These are phyloP conservation scores for Syrista parreyssii DNA, from an alignment of 2,888 invertebrate genomes.

Conservation along the genomic window DNA sequence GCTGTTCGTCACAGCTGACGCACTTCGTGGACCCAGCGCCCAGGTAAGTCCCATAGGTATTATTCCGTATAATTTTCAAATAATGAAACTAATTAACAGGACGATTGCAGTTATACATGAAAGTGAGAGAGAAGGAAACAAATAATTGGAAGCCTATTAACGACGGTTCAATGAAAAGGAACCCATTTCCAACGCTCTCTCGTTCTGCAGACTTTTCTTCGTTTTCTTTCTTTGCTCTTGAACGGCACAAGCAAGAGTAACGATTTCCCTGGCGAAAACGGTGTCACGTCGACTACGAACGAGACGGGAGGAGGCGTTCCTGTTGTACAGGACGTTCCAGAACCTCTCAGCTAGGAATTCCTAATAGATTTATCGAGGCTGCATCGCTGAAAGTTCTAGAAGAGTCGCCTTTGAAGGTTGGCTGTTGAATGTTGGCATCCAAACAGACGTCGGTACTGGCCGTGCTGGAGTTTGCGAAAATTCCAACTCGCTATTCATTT, in stretches of 20 bases:
- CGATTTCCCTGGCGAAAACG: slow-evolving; percentile 5
- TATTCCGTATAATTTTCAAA: too few species aligned
- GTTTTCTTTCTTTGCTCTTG: not conserved
- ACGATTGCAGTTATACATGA: too few species aligned
- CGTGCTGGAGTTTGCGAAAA: not conserved
- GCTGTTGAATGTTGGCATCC: too few species aligned
- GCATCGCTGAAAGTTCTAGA: not conserved
- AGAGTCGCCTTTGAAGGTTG: too few species aligned
- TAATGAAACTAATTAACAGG: too few species aligned
- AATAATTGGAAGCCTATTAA: too few species aligned
- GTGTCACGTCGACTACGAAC: slow-evolving; percentile 6
- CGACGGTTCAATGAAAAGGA: too few species aligned
- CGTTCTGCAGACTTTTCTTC: not conserved
- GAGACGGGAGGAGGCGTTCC: slow-evolving; percentile 37
- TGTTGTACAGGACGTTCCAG: not conserved
- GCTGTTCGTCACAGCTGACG: slow-evolving; percentile 45
- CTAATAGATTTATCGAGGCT: not conserved
- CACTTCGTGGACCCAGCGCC: slow-evolving; percentile 43
- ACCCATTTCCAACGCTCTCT: not conserved
- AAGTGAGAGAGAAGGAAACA: too few species aligned
- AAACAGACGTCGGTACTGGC: too few species aligned
- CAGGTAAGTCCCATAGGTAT: slow-evolving; percentile 39
- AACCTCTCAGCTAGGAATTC: not conserved
- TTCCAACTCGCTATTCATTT: not conserved
- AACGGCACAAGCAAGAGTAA: not conserved